Conservation (phyloP, 64 coral and sea anemone species). For the Dendronephthya gigantea region DNA sequence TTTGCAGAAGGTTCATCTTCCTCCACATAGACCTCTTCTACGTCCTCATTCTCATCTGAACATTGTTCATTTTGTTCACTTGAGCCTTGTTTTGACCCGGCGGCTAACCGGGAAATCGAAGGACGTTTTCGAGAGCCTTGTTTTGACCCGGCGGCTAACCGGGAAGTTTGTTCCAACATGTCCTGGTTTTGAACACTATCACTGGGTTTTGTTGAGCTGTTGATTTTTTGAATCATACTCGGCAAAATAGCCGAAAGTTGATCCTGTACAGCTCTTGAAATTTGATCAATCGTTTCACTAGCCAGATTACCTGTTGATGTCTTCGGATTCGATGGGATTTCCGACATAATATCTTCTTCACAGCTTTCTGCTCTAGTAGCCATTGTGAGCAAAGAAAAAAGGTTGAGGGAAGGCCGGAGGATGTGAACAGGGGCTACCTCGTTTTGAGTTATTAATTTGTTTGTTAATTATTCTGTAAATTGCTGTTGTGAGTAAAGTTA, state of each 20-base stretch:
- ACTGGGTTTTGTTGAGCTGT: not conserved
- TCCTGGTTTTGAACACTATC: not conserved
- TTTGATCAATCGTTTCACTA: not conserved
- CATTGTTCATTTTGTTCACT: not conserved
- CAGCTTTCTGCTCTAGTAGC: not conserved
- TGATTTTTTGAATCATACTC: constrained; percentile 32
- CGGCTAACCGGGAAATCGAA: not conserved
- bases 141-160: constrained; percentile 20
- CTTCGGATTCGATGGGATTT: not conserved
- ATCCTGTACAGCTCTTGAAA: constrained; percentile 22
- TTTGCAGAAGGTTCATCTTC: not conserved
- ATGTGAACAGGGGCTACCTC: not conserved
- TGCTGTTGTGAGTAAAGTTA: not conserved
- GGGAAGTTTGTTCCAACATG: constrained; percentile 12
- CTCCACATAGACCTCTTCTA: not conserved
- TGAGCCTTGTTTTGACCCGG: constrained; percentile 37
- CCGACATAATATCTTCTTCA: not conserved
- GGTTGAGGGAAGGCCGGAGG: not conserved
- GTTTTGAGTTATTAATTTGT: not conserved
- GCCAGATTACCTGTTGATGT: constrained; percentile 20
- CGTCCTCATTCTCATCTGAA: not conserved
- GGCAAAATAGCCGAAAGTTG: not conserved
- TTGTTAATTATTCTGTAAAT: constrained; percentile 7
- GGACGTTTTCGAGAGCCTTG: not conserved
- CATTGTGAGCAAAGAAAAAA: not conserved